Base-by-base conservation (phyloP, 1,140 invertebrate genomes). In the Phocides pigmalion region DNA sequence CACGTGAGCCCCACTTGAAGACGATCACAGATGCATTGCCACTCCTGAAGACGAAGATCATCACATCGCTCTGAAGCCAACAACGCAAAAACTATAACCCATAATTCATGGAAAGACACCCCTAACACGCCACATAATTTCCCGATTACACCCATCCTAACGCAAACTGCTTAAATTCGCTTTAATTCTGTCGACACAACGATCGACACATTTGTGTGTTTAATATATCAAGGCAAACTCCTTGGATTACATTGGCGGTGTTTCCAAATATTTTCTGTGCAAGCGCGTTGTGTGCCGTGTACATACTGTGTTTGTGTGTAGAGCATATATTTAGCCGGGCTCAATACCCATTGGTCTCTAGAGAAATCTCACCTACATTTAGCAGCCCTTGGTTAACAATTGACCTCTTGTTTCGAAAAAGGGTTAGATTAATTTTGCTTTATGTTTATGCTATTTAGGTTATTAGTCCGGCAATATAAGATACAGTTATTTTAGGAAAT, bases 231-330 rank as follows among this genome's bases (percentile, higher is more conserved):
- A 84, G 76, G 79, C 78, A 85, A 82, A 85, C 82, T 79, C 73
- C 76, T 84, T 74, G 72, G 82, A 81, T 87, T 84, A 86, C 84
- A 80, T 79, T 73, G 68, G 67, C 64, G 74, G 74, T 70, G 79
- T 88, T 82, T 79, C 82, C 81, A 89, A 87, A 87, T 89, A 89
- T 89, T 89, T 85, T 85, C 70, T 72, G 75, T 80, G 79, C 74
- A 82, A 86, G 78, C 79, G 70, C 11, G 39, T 46, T 84, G 81
- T 83, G 76, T 85, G 66, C 68, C 71, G 62, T 69, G 76, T 76
- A 82, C 80, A 82, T 72, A 59, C 42, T 78, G 66, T 79, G 72
- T 74, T 74, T 84, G 68, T 82, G 62, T 80, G 72, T 72, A 76
- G 70, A 78, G 76, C 71, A 82, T 80, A 86, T 81, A 85, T 84